Evolutionary conservation across 2,113 vertebrate species (phyloP).

Genomic region (Peucedramus taeniatus): DNA sequence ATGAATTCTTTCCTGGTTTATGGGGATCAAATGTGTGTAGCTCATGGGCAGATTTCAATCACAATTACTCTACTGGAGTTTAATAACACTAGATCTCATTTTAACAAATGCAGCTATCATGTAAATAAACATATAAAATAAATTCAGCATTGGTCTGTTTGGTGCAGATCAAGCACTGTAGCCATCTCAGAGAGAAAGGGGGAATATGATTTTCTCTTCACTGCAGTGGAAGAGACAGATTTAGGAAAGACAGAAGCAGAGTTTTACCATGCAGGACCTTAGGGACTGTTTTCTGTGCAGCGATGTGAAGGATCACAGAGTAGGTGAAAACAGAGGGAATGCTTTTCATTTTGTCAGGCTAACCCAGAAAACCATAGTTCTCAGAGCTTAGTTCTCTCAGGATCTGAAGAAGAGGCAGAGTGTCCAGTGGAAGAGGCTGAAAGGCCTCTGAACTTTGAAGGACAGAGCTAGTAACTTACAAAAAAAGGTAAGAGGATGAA

Average conservation of each 20-base stretch:
- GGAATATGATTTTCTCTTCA: background rate
- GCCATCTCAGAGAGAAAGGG: background rate
- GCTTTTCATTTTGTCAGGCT: background rate
- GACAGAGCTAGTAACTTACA: background rate
- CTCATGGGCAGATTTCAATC: slow-evolving; percentile 6
- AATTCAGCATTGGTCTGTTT: background rate
- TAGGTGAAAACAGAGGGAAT: background rate
- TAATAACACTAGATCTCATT: slow-evolving; percentile 13
- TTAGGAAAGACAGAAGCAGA: background rate
- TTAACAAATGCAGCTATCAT: background rate
- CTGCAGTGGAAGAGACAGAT: background rate
- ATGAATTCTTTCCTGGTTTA: background rate
- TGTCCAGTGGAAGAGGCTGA: background rate
- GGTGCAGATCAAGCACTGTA: background rate
- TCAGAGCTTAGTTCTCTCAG: background rate
- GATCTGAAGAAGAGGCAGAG: background rate
- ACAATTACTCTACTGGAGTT: slow-evolving; percentile 23
- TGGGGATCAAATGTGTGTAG: background rate
- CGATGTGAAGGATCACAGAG: background rate
- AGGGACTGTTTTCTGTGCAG: background rate
- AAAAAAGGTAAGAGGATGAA: background rate
- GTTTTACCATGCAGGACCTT: background rate
- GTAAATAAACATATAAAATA: slow-evolving; percentile 4
- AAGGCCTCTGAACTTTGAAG: background rate
- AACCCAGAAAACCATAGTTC: background rate